Percentiles rank a stretch among this genome's conserved stretches.
These are phyloP conservation scores for Tenualosa thibaudeaui DNA, from an alignment of 2,797 vertebrate species.

Conservation along the genomic window DNA sequence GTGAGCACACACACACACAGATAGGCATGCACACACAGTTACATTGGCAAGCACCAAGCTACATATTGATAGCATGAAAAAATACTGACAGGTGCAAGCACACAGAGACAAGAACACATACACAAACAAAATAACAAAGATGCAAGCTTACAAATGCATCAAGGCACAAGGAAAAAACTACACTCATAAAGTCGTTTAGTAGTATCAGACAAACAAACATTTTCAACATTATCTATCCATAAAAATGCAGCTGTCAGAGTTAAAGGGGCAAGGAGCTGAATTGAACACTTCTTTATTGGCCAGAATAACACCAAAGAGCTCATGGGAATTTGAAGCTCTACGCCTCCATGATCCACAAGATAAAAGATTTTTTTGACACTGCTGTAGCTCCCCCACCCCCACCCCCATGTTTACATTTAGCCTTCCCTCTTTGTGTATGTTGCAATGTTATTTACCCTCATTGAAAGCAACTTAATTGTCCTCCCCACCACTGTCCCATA, in stretches of 20 bases:
- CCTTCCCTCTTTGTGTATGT: conserved; percentile 11
- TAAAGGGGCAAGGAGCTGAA: neutral
- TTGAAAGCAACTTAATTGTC: conserved; percentile 57
- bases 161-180: neutral
- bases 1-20: neutral
- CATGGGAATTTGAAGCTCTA: conserved; percentile 40
- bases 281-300: conserved; percentile 6
- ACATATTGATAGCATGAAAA: conserved; percentile 1
- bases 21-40: neutral
- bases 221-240: neutral
- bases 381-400: neutral
- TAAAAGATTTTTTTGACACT: conserved; percentile 17
- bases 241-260: neutral
- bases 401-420: neutral
- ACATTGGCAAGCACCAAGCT: neutral
- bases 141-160: neutral
- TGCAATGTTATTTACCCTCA: conserved; percentile 36
- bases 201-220: neutral
- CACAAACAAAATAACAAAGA: neutral
- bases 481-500: conserved; percentile 59
- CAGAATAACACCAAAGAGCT: conserved; percentile 59
- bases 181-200: neutral
- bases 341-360: neutral
- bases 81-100: conserved; percentile 5
- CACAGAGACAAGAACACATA: neutral